Evolutionary conservation across 1,140 invertebrate genomes (phyloP), one percentile per base, ranked within the genome.

Genomic region (Caenorhabditis briggsae): DNA sequence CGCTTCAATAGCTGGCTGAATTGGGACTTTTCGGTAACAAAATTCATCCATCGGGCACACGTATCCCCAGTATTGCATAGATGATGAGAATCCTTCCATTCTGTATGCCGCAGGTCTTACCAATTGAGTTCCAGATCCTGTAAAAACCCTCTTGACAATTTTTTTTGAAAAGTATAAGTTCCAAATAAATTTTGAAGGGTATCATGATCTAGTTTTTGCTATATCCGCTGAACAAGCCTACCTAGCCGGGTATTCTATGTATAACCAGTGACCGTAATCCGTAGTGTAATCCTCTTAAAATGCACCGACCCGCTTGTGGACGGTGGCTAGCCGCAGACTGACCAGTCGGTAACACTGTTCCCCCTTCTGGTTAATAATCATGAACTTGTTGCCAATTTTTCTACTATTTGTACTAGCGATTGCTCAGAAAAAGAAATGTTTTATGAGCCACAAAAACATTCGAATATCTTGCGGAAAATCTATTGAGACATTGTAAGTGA

Each of bases 201-300:
- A 61, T 14, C 50, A 53, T 53, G 9, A 78, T 78, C 70, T 50
- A 23, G 70, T 78, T 78, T 50, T 78, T 50, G 53, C 43, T 78
- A 78, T 78, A 78, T 78, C 70, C 46, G 46, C 46, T 11, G 46
- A 78, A 78, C 70, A 78, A 78, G 70, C 70, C 43, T n/a, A 78
- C 70, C 70, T 50, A 78, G 70, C 46, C 46, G 46, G 5, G 20
- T 78, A 78, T 9, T 23, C 46, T 78, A 2, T 46, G 7, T 50
- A 78, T 50, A 53, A 78, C 70, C 70, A 53, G 70, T 78, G 70
- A 78, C 70, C 70, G 70, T 78, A 78, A 78, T 78, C 70, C 70
- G 70, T n/a, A 78, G 9, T 50, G 70, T 78, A 78, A 78, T 78
- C 70, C 70, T 48, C 70, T 78, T 78, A 78, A 78, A 78, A 78